Percentiles rank a stretch among this genome's conserved stretches.
Evolutionary conservation across 2,888 invertebrate genomes (phyloP).

Genomic region (Epirrita christyi): DNA sequence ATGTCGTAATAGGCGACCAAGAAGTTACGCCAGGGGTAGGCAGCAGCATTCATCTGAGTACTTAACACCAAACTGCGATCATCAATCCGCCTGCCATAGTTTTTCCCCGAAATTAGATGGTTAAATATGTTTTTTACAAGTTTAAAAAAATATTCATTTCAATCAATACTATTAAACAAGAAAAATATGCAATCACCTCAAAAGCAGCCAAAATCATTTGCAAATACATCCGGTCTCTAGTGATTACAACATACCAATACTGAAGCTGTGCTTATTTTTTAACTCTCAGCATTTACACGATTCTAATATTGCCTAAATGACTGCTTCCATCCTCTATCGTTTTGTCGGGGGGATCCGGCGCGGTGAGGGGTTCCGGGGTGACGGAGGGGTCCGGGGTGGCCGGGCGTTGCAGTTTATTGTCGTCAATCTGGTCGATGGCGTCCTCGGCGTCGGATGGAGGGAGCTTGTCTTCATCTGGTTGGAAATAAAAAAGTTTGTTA

Average conservation of each 20-base stretch:
- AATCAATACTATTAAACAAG: too few relatives aligned
- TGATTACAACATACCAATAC: background rate
- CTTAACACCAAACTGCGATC: too few relatives aligned
- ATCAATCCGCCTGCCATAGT: too few relatives aligned
- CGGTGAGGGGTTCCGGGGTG: constrained; percentile 56
- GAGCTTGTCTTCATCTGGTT: constrained; percentile 37
- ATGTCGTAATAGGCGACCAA: too few relatives aligned
- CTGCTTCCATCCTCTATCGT: constrained; percentile 54
- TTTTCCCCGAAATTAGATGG: too few relatives aligned
- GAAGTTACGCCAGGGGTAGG: too few relatives aligned
- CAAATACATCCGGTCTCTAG: constrained; percentile 2
- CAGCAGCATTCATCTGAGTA: too few relatives aligned
- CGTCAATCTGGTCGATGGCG: constrained; percentile 43
- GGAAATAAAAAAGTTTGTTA: background rate
- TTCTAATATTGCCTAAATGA: constrained; percentile 40
- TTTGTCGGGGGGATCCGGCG: constrained; percentile 67
- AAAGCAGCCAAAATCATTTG: too few relatives aligned
- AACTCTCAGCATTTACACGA: constrained; percentile 30
- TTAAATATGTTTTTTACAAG: too few relatives aligned
- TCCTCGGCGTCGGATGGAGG: constrained; percentile 52
- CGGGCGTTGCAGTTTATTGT: constrained; percentile 41
- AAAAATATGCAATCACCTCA: too few relatives aligned
- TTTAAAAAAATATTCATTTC: too few relatives aligned
- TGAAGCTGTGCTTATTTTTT: constrained; percentile 2
- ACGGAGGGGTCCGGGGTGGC: constrained; percentile 56